These are phyloP conservation scores for Rhabdomys dilectus DNA, from an alignment of 2,113 vertebrate genomes.

Conservation along the genomic window DNA sequence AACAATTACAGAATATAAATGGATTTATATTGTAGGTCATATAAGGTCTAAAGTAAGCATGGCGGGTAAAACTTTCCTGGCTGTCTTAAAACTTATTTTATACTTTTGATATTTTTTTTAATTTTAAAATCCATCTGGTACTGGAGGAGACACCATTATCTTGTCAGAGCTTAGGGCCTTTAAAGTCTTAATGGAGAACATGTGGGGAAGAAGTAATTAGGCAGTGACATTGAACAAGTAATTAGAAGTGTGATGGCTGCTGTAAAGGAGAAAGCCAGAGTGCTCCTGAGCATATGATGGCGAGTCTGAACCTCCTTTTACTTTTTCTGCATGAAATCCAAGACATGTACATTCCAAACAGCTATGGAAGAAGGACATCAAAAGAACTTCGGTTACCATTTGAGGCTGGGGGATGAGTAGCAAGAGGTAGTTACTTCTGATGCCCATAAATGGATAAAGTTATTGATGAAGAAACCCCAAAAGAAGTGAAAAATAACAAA, in stretches of 20 bases:
- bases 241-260: constrained; percentile 76
- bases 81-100: constrained; percentile 56
- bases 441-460: background rate
- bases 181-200: constrained; percentile 80
- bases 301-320: constrained; percentile 23
- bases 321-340: constrained; percentile 34
- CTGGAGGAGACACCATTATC: constrained; percentile 76
- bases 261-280: constrained; percentile 50
- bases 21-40: background rate
- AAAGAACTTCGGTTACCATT: background rate
- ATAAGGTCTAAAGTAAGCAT: background rate
- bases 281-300: constrained; percentile 57
- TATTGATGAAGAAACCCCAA: background rate
- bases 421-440: background rate
- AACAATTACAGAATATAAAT: background rate
- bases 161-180: constrained; percentile 75
- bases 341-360: background rate
- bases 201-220: constrained; percentile 79
- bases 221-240: constrained; percentile 79
- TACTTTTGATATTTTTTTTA: constrained; percentile 44
- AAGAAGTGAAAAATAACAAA: background rate
- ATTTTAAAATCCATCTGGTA: constrained; percentile 77
- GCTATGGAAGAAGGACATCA: background rate
- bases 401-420: too few relatives aligned
- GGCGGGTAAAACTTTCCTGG: background rate